Base-by-base conservation (phyloP, 2,797 vertebrate species). In the Potorous gilbertii region DNA sequence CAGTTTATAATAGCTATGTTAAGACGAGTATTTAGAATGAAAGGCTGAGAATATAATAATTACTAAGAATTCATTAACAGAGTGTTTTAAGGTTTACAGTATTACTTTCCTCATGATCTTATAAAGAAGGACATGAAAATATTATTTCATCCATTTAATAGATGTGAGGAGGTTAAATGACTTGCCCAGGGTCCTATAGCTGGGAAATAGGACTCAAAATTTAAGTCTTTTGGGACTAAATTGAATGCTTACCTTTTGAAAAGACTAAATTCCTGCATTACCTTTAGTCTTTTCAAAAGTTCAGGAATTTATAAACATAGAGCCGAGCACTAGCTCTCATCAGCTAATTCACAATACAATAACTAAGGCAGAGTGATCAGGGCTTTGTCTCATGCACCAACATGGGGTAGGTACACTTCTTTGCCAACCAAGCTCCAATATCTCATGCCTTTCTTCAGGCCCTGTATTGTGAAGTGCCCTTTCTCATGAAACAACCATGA, bases 11-110 rank as follows among this genome's bases (percentile, higher is more conserved):
- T 46, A 46, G 74, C 40, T 46, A 81, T 21, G 9, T 21, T 81
- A 46, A 46, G 40, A 46, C 12, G 31, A 34, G 62, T 9, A 89
- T 96, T 92, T 52, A 87, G 57, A 96, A 94, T 56, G 52, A 52
- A 92, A 0, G 5, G 27, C 94, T 95, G 54, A 91, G 12, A n/a
- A 55, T 94, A 57, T 89, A 94, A 74, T 46, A 46, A 81, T 46
- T 46, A 10, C 24, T 24, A 81, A 81, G 40, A 40, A 27, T 9
- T 27, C 18, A 81, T 81, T 46, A 21, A 81, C 21, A 27, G 4
- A 27, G 74, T 27, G 8, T 46, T 24, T 24, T 81, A 27, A 46
- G 21, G 9, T 81, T 46, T 46, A 46, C 21, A 81, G 21, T 27
- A 3, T 24, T 27, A 81, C 11, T 46, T 81, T 81, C 8, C 21